Evolutionary conservation across 2,113 vertebrate species (phyloP), one percentile per base, ranked within the genome.

Genomic region (Hepsetus odoe): DNA sequence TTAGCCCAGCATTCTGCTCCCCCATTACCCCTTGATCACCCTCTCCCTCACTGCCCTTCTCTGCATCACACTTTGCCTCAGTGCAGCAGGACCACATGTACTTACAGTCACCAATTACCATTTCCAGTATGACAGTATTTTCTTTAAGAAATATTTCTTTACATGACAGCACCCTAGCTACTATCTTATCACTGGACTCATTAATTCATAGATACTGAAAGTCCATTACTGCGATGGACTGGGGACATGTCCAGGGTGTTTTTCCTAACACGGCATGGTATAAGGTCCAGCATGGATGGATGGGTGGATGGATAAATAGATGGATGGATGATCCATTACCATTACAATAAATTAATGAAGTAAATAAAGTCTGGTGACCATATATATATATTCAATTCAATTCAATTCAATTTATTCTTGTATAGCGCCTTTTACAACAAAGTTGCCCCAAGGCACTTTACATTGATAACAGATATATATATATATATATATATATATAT

Each of bases 1-100:
- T 72, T 79, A 76, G 40, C 33, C 67, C 76, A 42, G 42, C 61
- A 49, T 79, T 73, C 56, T 70, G 58, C 26, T 69, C 28, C 40
- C 44, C 71, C 55, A 46, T 80, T 59, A 59, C 71, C 46, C 77
- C 49, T 30, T 38, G 55, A 46, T 32, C 38, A 42, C 18, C 22
- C 59, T 51, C 61, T 55, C 30, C 32, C 20, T 30, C 62, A 24
- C 30, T 38, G 24, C 33, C n/a, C 40, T 35, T 42, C 26, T 64
- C 24, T 55, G 16, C 26, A 49, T 46, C 30, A 67, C 12, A 51
- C 28, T 33, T 24, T 26, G 24, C n/a, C 67, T 59, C 42, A 72
- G 59, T 13, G 44, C 49, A 32, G 46, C 59, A 61, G 14, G 59
- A 7, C 59, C n/a, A n/a, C n/a, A n/a, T 32, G 13, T 6, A 32